Percentiles rank a stretch among this genome's conserved stretches.
phyloP scores from a whole-genome alignment of 2,888 invertebrate genomes.

The Rotaria sp. region DNA sequence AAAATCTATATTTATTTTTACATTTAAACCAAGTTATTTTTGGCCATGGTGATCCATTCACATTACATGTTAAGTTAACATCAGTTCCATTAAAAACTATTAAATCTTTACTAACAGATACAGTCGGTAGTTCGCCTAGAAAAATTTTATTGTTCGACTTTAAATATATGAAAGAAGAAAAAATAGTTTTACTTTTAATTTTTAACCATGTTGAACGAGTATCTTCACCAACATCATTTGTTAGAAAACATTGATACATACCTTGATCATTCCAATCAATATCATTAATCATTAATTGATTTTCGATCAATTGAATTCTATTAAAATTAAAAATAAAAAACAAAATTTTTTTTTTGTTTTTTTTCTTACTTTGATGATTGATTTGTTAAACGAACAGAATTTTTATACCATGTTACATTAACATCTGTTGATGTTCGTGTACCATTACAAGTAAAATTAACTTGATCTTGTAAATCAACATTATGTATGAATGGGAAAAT shows the following conservation, averaged over 20 bases:
- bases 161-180: slow-evolving; percentile 46
- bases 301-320: slow-evolving; percentile 67
- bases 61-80: slow-evolving; percentile 78
- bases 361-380: slow-evolving; percentile 9
- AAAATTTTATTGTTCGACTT: too few species aligned
- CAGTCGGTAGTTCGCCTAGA: slow-evolving; percentile 83
- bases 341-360: too few species aligned
- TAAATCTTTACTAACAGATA: slow-evolving; percentile 72
- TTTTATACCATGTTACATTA: slow-evolving; percentile 44
- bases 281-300: slow-evolving; percentile 71
- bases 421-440: slow-evolving; percentile 43
- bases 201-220: slow-evolving; percentile 82
- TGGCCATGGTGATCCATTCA: slow-evolving; percentile 80
- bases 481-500: not conserved
- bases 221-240: slow-evolving; percentile 80
- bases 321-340: too few species aligned
- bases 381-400: slow-evolving; percentile 41
- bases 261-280: slow-evolving; percentile 78
- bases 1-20: not conserved
- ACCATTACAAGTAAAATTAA: slow-evolving; percentile 43
- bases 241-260: slow-evolving; percentile 86
- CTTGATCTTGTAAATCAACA: slow-evolving; percentile 22
- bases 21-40: slow-evolving; percentile 70
- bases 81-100: slow-evolving; percentile 87
- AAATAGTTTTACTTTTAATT: slow-evolving; percentile 76